These are phyloP conservation scores for Podargus strigoides DNA, from an alignment of 2,797 vertebrate species.

Conservation along the genomic window DNA sequence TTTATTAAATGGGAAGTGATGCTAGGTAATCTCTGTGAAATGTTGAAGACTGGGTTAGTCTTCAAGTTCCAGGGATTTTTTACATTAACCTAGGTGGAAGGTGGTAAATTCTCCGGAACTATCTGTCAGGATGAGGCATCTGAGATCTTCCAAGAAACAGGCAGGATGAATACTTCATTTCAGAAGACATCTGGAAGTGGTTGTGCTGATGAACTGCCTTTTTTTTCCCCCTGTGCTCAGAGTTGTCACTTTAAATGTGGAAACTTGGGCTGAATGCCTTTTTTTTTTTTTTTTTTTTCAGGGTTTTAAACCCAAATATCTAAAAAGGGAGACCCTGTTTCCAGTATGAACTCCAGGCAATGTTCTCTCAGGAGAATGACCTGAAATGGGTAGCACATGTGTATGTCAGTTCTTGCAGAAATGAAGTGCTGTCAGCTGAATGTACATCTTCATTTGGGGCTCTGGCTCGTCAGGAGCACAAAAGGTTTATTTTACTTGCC, in stretches of 20 bases:
- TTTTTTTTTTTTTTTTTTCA: not conserved
- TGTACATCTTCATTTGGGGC: not conserved
- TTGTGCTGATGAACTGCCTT: not conserved
- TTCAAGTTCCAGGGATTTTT: not conserved
- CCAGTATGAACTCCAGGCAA: not conserved
- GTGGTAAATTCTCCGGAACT: not conserved
- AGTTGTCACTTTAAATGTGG: not conserved
- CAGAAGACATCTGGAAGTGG: not conserved
- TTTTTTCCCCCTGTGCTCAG: not conserved
- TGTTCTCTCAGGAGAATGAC: not conserved
- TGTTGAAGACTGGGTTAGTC: not conserved
- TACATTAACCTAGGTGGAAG: not conserved
- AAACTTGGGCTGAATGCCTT: not conserved
- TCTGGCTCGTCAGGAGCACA: not conserved
- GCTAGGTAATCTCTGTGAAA: not conserved
- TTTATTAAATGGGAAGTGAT: not conserved
- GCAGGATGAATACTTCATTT: not conserved
- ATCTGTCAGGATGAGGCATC: accelerated
- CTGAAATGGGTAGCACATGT: not conserved
- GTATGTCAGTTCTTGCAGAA: not conserved
- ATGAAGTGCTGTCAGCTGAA: not conserved
- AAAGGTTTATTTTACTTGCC: not conserved
- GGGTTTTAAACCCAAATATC: not conserved
- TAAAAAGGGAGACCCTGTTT: not conserved
- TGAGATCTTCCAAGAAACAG: not conserved